A percentile compares a stretch with the other conserved stretches of the same genome.
Evolutionary conservation across 23 tunicate genomes (phyloP).

Genomic region (Clavelina lepadiformis): DNA sequence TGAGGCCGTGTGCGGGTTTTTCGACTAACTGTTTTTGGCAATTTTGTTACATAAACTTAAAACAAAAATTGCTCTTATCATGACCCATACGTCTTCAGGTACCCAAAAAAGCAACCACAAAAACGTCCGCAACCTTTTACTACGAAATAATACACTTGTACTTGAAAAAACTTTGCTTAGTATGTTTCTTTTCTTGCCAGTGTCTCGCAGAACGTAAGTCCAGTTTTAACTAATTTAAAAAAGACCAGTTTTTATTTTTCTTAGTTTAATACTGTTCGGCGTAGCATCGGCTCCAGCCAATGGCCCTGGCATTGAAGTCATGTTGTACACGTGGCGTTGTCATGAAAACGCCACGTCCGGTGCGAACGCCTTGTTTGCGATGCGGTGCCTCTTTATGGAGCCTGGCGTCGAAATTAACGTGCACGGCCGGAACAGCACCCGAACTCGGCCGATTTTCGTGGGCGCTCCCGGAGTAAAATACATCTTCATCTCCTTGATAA

Average conservation of each 20-base stretch:
- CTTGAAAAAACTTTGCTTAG: too few relatives aligned
- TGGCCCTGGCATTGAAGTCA: slow-evolving; percentile 80
- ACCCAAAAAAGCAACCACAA: too few relatives aligned
- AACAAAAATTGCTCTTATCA: too few relatives aligned
- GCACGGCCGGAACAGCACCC: slow-evolving; percentile 12
- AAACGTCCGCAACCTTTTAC: too few relatives aligned
- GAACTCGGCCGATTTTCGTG: neutral
- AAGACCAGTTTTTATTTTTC: neutral
- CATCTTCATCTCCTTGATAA: neutral
- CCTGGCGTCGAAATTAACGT: slow-evolving; percentile 66
- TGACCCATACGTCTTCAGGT: too few relatives aligned
- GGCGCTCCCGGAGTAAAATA: neutral
- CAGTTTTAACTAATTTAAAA: neutral
- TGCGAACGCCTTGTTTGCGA: slow-evolving; percentile 39
- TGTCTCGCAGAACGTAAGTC: neutral
- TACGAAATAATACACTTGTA: too few relatives aligned
- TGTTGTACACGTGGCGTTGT: slow-evolving; percentile 39
- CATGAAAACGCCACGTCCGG: slow-evolving; percentile 11
- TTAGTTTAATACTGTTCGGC: slow-evolving; percentile 15
- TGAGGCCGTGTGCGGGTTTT: too few relatives aligned
- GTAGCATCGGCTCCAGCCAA: slow-evolving; percentile 69
- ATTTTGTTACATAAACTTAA: too few relatives aligned
- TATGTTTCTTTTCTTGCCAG: too few relatives aligned
- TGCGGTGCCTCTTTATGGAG: slow-evolving; percentile 53
- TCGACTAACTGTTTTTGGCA: too few relatives aligned